These are phyloP conservation scores for Achatina immaculata DNA, from an alignment of 1,140 invertebrate genomes.

Conservation along the genomic window DNA sequence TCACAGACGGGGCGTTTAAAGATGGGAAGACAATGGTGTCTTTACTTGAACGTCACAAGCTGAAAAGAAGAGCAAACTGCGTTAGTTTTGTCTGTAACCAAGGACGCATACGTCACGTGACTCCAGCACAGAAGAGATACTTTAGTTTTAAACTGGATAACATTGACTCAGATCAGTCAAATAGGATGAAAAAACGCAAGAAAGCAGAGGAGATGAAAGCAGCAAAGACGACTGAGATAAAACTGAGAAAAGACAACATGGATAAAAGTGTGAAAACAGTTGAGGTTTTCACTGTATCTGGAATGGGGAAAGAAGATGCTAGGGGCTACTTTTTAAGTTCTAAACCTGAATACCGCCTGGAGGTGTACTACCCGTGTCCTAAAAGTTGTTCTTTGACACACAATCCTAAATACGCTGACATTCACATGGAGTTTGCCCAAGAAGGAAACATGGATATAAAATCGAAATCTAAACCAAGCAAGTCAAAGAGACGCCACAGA, in stretches of 20 bases:
- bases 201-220: background rate
- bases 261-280: background rate
- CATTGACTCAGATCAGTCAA: background rate
- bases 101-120: slow-evolving; percentile 18
- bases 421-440: background rate
- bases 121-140: slow-evolving; percentile 27
- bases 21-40: slow-evolving; percentile 33
- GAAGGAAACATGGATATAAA: slow-evolving; percentile 7
- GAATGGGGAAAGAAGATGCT: background rate
- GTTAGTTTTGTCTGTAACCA: slow-evolving; percentile 43
- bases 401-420: slow-evolving; percentile 40
- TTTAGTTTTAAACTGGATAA: slow-evolving; percentile 33
- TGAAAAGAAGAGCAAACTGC: slow-evolving; percentile 45
- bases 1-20: slow-evolving; percentile 14
- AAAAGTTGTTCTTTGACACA: slow-evolving; percentile 27
- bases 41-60: slow-evolving; percentile 46
- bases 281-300: background rate
- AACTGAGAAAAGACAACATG: background rate
- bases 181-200: background rate
- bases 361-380: slow-evolving; percentile 38
- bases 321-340: background rate
- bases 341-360: slow-evolving; percentile 2
- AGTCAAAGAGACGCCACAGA: background rate
- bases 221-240: background rate
- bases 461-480: background rate